Percentiles rank a stretch among this genome's conserved stretches.
Conservation (phyloP, 53 echinoderm and acorn worm species). For the Echinometra lucunter region DNA sequence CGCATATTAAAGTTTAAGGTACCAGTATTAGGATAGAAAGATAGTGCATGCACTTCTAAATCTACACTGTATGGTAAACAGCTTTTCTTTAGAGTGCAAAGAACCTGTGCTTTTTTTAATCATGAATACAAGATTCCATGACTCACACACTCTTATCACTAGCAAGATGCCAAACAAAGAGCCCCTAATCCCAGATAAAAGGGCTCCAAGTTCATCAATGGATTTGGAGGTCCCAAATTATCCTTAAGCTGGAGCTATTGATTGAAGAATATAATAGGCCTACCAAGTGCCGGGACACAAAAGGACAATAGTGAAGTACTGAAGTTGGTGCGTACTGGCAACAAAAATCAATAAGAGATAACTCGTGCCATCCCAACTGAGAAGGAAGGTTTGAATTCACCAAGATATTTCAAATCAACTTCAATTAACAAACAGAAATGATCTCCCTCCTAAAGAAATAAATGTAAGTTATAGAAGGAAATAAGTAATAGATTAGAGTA, state of each 20-base stretch:
- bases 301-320: too few species aligned
- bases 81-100: neutral
- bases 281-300: neutral
- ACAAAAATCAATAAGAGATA: neutral
- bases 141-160: neutral
- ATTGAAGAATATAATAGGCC: neutral
- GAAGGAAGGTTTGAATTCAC: too few species aligned
- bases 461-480: too few species aligned
- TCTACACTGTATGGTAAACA: neutral
- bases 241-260: neutral
- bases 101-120: neutral
- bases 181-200: neutral
- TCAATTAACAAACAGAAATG: too few species aligned
- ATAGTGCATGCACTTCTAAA: too few species aligned
- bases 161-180: neutral
- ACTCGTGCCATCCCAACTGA: neutral
- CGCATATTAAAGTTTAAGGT: too few species aligned
- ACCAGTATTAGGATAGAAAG: too few species aligned
- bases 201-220: conserved; percentile 23
- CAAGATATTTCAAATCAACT: too few species aligned
- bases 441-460: too few species aligned
- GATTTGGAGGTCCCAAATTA: neutral
- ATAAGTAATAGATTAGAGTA: too few species aligned
- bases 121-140: neutral
- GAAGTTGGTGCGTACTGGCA: neutral